Base-by-base conservation (phyloP, 2,888 invertebrate species). In the Volucella inflata region DNA sequence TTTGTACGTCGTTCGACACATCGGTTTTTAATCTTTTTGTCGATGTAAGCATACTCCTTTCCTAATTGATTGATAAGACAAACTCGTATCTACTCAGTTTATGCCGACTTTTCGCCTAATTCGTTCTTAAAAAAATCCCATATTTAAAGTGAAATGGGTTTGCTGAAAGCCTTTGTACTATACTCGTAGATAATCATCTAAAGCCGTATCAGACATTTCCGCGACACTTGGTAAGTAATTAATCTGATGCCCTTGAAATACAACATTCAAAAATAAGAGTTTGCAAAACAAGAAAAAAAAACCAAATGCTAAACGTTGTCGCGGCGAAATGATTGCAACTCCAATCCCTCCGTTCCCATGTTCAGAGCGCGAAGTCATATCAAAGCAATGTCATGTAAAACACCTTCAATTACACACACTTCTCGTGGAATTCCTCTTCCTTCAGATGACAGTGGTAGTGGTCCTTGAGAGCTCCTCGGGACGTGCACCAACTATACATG, bases 351-450 rank as follows among this genome's bases (percentile, higher is more conserved):
- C 48, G 11, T 17, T 67, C 16, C 40, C 16, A 46, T 51, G 21
- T 40, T 38, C 12, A 30, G 64, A 30, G 30, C 21, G 21, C 59
- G 30, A 76, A 72, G 53, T 74, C 78, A 55, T 44, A 64, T 55
- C 74, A 78, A 68, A 84, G 70, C 60, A 70, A 79, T 84, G 53
- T 75, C 53, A 53, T 79, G 83, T 70, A 75, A 70, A 75, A 84
- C 79, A 79, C 83, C 83, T 84, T 78, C 57, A 84, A 84, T 84
- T 79, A 81, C 55, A 64, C 42, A 68, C 64, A 44, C 55, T 62
- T 67, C 44, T 60, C 60, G 46, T 67, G 71, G 77, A 77, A 64
- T 64, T 72, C 68, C 42, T 16, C 16, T 48, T 16, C 14, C 44
- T 60, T 1, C 30, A 75, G 50, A 75, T 70, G 78, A 75, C 68